Percentiles rank a stretch among this genome's conserved stretches.
phyloP scores from a whole-genome alignment of 2,113 vertebrate species.

The Mus spicilegus region DNA sequence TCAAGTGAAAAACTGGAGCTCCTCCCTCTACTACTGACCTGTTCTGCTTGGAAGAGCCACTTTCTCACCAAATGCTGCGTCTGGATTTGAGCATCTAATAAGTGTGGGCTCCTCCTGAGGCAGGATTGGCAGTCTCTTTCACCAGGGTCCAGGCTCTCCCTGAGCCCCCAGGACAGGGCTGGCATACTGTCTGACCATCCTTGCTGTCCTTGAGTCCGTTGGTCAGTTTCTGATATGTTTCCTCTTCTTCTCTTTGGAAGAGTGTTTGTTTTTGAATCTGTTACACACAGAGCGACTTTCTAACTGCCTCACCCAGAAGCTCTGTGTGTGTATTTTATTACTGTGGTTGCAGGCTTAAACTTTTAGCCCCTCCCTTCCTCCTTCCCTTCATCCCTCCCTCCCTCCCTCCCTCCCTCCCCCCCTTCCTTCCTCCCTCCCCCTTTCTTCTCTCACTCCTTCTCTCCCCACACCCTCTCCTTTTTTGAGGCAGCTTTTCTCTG shows the following conservation, averaged over 20 bases:
- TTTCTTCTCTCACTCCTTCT: too few species aligned
- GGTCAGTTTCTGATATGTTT: background rate
- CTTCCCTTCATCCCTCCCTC: too few species aligned
- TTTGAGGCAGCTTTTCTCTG: background rate
- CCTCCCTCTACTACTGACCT: background rate
- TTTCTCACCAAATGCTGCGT: background rate
- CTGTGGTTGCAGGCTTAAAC: background rate
- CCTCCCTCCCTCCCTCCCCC: too few species aligned
- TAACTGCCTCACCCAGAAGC: background rate
- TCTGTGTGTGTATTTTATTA: background rate
- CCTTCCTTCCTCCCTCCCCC: too few species aligned
- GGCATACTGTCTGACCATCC: background rate
- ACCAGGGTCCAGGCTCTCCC: background rate
- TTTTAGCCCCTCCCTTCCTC: background rate
- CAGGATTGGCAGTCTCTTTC: background rate
- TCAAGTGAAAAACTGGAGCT: background rate
- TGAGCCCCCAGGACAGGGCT: background rate
- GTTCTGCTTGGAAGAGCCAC: background rate
- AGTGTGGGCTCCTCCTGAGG: background rate
- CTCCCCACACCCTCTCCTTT: background rate
- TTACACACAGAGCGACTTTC: background rate
- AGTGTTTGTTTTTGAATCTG: background rate
- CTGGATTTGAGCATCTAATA: background rate
- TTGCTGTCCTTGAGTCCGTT: background rate
- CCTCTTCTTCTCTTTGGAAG: background rate